Conservation (phyloP, 2,113 vertebrate species). For the Nothobranchius kuhntae region DNA sequence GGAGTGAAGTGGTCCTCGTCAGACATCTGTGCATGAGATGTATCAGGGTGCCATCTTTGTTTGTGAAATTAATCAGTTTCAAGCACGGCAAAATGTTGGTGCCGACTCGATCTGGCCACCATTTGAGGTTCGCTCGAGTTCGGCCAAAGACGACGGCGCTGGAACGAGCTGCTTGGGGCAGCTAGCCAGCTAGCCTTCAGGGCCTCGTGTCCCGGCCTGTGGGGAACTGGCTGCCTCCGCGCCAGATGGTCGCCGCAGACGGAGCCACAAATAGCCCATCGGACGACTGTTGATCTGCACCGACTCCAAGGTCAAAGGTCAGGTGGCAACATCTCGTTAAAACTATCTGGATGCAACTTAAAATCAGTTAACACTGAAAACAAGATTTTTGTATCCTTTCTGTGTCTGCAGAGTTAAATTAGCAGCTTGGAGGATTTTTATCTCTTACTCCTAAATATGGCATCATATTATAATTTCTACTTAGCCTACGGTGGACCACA, state of each 20-base stretch:
- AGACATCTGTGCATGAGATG: constrained; percentile 62
- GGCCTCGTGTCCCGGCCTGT: constrained; percentile 66
- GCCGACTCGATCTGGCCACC: constrained; percentile 45
- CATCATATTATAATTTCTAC: no score
- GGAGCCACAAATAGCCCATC: constrained; percentile 55
- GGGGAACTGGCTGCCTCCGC: constrained; percentile 62
- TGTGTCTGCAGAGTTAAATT: no score
- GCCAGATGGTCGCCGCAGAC: constrained; percentile 72
- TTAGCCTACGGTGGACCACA: no score
- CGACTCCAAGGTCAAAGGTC: constrained; percentile 53
- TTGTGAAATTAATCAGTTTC: constrained; percentile 64
- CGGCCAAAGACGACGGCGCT: constrained; percentile 50
- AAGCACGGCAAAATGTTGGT: constrained; percentile 60
- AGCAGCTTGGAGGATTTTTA: no score
- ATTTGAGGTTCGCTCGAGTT: constrained; percentile 50
- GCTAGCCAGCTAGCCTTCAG: constrained; percentile 74
- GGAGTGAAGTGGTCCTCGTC: constrained; percentile 55
- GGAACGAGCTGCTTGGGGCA: constrained; percentile 57
- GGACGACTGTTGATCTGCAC: constrained; percentile 42
- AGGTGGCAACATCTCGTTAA: background rate
- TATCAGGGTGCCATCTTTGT: constrained; percentile 48
- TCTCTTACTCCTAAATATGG: no score
- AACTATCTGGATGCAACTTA: no score
- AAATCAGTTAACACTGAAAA: no score
- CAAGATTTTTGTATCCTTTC: no score